Evolutionary conservation across 2,888 invertebrate species (phyloP).

Genomic region (Eubasilissa splendida): DNA sequence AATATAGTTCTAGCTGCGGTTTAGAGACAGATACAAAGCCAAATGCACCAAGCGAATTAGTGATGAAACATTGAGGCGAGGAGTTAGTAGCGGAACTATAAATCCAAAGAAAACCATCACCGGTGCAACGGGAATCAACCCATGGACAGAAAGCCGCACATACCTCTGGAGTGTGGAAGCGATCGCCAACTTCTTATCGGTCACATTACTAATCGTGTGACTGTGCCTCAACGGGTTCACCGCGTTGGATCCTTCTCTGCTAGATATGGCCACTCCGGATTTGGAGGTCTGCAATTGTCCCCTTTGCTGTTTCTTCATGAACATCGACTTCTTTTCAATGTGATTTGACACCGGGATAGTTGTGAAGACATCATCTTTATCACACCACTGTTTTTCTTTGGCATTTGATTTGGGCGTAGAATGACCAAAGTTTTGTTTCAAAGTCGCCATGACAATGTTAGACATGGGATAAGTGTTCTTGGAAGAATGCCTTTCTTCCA

Average conservation of each 20-base stretch:
- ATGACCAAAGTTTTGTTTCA: constrained; percentile 58
- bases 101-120: constrained; percentile 46
- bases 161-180: constrained; percentile 51
- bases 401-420: constrained; percentile 64
- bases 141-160: constrained; percentile 37
- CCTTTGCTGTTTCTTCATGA: constrained; percentile 46
- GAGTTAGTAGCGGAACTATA: constrained; percentile 23
- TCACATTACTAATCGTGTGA: constrained; percentile 64
- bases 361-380: constrained; percentile 29
- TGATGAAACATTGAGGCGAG: neutral
- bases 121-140: constrained; percentile 5
- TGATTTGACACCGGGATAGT: constrained; percentile 3
- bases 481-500: constrained; percentile 60
- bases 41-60: constrained; percentile 25
- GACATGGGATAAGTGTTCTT: constrained; percentile 20
- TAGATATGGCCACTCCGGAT: constrained; percentile 50
- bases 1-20: neutral
- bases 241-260: constrained; percentile 55
- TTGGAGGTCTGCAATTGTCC: constrained; percentile 51
- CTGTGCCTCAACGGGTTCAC: constrained; percentile 64
- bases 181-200: constrained; percentile 61
- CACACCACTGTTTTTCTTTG: neutral
- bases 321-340: constrained; percentile 11
- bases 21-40: constrained; percentile 6
- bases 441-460: neutral